A percentile compares a stretch with the other conserved stretches of the same genome.
phyloP scores from a whole-genome alignment of 2,888 invertebrate genomes.

The Ennomos erosarius region DNA sequence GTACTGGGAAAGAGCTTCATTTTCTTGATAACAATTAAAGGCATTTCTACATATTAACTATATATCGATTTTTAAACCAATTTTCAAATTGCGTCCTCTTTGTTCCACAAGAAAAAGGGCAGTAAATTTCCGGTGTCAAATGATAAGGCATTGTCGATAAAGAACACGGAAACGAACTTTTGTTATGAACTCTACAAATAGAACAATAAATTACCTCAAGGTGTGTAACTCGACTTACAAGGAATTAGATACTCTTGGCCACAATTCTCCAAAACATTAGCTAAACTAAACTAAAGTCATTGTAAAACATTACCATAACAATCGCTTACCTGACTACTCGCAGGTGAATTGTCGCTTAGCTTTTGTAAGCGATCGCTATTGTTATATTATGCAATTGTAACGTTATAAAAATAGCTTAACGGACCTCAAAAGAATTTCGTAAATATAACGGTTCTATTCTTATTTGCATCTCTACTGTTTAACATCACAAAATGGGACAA shows the following conservation, averaged over 20 bases:
- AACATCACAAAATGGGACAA: slow-evolving; percentile 61
- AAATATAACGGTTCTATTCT: slow-evolving; percentile 73
- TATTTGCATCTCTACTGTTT: slow-evolving; percentile 73
- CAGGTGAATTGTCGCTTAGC: slow-evolving; percentile 73
- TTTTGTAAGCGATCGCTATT: slow-evolving; percentile 61
- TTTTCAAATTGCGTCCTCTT: slow-evolving; percentile 30
- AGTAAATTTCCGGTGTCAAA: slow-evolving; percentile 73
- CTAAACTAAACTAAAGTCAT: slow-evolving; percentile 61
- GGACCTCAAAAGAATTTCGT: slow-evolving; percentile 67
- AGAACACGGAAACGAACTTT: slow-evolving; percentile 82
- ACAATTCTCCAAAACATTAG: slow-evolving; percentile 79
- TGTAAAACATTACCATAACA: slow-evolving; percentile 80
- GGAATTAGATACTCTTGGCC: slow-evolving; percentile 68
- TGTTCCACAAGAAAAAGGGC: slow-evolving; percentile 45
- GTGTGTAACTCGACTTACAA: slow-evolving; percentile 67
- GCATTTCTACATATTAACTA: slow-evolving; percentile 3
- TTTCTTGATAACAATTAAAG: too few species aligned
- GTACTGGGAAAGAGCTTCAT: too few species aligned
- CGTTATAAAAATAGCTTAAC: slow-evolving; percentile 58
- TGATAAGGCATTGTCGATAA: slow-evolving; percentile 74
- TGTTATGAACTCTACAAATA: slow-evolving; percentile 75
- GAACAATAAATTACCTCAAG: slow-evolving; percentile 81
- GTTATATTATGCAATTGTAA: slow-evolving; percentile 74
- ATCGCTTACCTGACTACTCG: slow-evolving; percentile 76
- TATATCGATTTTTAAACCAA: slow-evolving; percentile 6